phyloP scores from a whole-genome alignment of 2,797 vertebrate species.

The Falco berigora region DNA sequence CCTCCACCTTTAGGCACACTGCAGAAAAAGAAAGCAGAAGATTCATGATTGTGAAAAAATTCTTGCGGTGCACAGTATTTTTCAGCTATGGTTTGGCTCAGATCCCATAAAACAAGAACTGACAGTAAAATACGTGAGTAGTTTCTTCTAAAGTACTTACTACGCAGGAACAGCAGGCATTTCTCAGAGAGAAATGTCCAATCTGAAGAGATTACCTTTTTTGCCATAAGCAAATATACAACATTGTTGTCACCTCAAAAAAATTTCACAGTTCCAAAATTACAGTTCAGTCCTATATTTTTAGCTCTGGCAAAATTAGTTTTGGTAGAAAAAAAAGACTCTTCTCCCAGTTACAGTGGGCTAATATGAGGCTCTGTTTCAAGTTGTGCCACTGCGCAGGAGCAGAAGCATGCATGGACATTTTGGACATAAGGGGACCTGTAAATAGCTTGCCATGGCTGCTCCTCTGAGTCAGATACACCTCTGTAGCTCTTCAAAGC shows the following conservation, averaged over 20 bases:
- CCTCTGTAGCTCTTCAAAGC: not conserved
- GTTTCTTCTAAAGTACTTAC: conserved; percentile 19
- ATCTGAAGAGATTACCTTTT: not conserved
- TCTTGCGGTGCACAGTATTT: conserved; percentile 15
- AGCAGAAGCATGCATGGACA: not conserved
- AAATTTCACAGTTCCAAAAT: not conserved
- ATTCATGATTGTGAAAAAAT: not conserved
- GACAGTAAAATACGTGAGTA: conserved; percentile 22
- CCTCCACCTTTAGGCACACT: not conserved
- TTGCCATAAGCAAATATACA: not conserved
- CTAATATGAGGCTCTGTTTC: not conserved
- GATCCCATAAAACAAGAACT: not conserved
- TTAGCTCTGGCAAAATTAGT: not conserved
- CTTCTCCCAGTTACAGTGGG: not conserved
- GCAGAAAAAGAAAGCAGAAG: not conserved
- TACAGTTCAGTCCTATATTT: not conserved
- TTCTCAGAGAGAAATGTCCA: conserved; percentile 19
- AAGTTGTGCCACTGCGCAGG: not conserved
- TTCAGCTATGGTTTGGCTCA: conserved; percentile 23
- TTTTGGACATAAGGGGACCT: not conserved
- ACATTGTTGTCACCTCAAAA: not conserved
- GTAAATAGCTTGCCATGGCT: not conserved
- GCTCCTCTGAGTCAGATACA: not conserved
- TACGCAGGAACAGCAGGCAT: not conserved
- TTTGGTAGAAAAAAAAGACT: not conserved